phyloP scores from a whole-genome alignment of 2,888 invertebrate species.

The Plagiodera versicolora region DNA sequence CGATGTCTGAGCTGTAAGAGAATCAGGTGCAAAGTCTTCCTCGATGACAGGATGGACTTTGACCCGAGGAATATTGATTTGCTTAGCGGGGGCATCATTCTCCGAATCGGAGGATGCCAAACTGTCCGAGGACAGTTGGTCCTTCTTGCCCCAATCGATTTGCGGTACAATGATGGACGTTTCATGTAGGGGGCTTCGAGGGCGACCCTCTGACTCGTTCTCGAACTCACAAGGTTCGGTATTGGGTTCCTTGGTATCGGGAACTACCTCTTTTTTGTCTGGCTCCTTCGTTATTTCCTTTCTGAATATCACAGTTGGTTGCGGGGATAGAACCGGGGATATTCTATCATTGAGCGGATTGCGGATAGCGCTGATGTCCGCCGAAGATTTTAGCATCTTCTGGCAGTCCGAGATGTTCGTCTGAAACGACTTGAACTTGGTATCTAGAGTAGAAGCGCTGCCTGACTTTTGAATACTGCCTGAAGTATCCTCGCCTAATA shows the following conservation, averaged over 20 bases:
- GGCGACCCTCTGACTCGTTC: slow-evolving; percentile 56
- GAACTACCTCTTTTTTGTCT: no score
- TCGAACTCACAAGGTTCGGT: slow-evolving; percentile 29
- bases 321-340: slow-evolving; percentile 43
- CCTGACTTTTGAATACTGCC: slow-evolving; percentile 79
- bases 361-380: slow-evolving; percentile 65
- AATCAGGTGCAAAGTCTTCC: slow-evolving; percentile 50
- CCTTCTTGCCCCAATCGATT: slow-evolving; percentile 59
- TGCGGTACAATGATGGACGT: slow-evolving; percentile 68
- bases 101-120: slow-evolving; percentile 51
- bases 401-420: slow-evolving; percentile 88
- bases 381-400: slow-evolving; percentile 78
- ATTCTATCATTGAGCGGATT: slow-evolving; percentile 48
- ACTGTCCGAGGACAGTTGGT: slow-evolving; percentile 61
- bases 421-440: slow-evolving; percentile 80
- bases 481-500: slow-evolving; percentile 70
- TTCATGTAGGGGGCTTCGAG: slow-evolving; percentile 66
- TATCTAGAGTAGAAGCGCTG: slow-evolving; percentile 81
- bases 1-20: slow-evolving; percentile 33
- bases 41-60: slow-evolving; percentile 52
- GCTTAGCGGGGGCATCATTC: slow-evolving; percentile 40
- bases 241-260: slow-evolving; percentile 11
- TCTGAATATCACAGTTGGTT: slow-evolving; percentile 14
- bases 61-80: slow-evolving; percentile 40
- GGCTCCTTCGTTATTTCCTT: slow-evolving; percentile 9